phyloP scores from a whole-genome alignment of 2,113 vertebrate genomes.

The Gorsachius goisagi region DNA sequence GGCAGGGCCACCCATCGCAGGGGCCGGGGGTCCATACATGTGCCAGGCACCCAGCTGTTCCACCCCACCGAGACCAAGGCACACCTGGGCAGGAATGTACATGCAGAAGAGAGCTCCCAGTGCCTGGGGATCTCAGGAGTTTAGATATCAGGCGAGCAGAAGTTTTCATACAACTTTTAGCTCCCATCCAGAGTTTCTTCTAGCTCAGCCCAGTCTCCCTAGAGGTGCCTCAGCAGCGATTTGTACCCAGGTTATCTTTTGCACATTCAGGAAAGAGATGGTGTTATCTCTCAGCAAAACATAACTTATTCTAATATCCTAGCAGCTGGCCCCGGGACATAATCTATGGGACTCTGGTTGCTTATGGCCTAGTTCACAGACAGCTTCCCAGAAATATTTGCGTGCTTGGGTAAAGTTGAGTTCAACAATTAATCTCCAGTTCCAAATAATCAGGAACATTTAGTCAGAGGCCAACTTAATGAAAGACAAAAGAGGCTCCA shows the following conservation, averaged over 20 bases:
- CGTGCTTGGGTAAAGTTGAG: constrained; percentile 5
- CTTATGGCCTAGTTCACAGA: neutral
- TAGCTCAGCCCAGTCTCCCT: neutral
- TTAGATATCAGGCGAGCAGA: neutral
- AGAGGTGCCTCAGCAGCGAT: neutral
- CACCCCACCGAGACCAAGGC: neutral
- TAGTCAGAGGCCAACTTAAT: neutral
- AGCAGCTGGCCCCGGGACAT: neutral
- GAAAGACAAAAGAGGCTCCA: neutral
- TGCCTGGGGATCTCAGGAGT: neutral
- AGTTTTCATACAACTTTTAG: neutral
- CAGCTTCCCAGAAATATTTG: constrained; percentile 23
- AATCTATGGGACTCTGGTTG: neutral
- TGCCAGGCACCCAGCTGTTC: neutral
- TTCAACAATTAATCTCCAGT: constrained; percentile 17
- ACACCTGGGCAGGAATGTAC: neutral
- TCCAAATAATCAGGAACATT: constrained; percentile 27
- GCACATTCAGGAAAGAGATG: neutral
- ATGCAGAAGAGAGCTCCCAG: neutral
- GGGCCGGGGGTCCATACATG: rapidly evolving
- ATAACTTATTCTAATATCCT: neutral
- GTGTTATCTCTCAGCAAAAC: neutral
- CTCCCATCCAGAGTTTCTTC: neutral
- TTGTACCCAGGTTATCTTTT: neutral
- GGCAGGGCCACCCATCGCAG: neutral